Base-by-base conservation (phyloP, 2,888 invertebrate species). In the Limnephilus lunatus region DNA sequence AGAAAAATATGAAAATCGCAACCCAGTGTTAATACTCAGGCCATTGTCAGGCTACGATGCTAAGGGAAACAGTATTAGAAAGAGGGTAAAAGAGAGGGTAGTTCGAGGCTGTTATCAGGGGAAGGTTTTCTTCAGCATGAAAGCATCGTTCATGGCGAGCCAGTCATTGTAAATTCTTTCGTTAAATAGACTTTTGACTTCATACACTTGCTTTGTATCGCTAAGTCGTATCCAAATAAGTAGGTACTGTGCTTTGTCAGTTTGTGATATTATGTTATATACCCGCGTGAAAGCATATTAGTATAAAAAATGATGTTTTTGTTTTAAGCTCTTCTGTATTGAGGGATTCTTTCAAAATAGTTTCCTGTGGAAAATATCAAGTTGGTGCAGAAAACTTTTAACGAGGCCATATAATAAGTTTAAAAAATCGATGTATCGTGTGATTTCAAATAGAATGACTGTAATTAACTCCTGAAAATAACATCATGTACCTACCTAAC, bases 131-230 rank as follows among this genome's bases (percentile, higher is more conserved):
- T 44, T 86, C 81, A 32, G 39, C 80, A 19, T 86, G 87, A 90
- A 90, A 92, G 90, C 92, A 86, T 92, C 85, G 81, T 90, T 92
- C 92, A 68, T 39, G 44, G 89, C 25, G 39, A 89, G 83, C 81
- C n/a, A 68, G 86, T 35, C 85, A 90, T 90, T 92, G 90, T 85
- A 90, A 92, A 92, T 92, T 81, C 92, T 85, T 86, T 86, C 85
- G 87, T 80, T 85, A 86, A 90, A 90, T 85, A 90, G 39, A 86
- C 86, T 48, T 89, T 86, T 39, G 39, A 39, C 39, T 39, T 90
- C 35, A 86, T 89, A 81, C 82, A 14, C 82, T 81, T 83, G 35
- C 85, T 85, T 85, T 85, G 85, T 85, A 39, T 32, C 9, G 25
- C 39, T 11, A 9, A 35, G 25, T 35, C 85, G 5, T n/a, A 11